phyloP scores from a whole-genome alignment of 2,888 invertebrate genomes.

The Horisme vitalbata region DNA sequence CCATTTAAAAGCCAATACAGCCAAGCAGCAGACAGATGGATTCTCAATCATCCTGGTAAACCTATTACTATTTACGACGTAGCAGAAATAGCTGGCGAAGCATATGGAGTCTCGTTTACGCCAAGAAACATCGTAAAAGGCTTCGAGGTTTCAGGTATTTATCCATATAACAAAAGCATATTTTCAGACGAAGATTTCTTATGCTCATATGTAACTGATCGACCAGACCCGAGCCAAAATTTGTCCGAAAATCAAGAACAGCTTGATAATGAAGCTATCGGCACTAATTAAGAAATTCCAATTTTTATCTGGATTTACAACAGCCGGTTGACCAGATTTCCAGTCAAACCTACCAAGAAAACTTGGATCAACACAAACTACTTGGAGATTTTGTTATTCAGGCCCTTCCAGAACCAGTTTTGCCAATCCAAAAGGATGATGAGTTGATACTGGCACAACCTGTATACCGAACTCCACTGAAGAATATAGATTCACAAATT shows the following conservation, averaged over 20 bases:
- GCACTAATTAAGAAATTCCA: too few species aligned
- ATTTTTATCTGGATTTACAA: too few species aligned
- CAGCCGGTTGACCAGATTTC: too few species aligned
- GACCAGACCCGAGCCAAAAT: conserved; percentile 17
- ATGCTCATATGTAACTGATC: conserved; percentile 28
- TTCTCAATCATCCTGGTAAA: conserved; percentile 33
- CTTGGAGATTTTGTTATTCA: background rate
- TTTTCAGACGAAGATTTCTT: conserved; percentile 28
- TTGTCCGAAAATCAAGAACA: conserved; percentile 1
- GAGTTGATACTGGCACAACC: too few species aligned
- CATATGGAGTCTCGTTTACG: conserved; percentile 28
- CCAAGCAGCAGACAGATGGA: conserved; percentile 20
- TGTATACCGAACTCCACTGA: too few species aligned
- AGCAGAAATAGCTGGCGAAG: conserved; percentile 28
- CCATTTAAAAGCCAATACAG: conserved; percentile 32
- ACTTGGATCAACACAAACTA: too few species aligned
- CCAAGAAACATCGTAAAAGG: conserved; percentile 29
- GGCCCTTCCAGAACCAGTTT: conserved; percentile 5
- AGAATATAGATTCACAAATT: conserved; percentile 1
- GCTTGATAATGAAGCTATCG: too few species aligned
- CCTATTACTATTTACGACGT: conserved; percentile 30
- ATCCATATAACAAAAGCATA: conserved; percentile 24
- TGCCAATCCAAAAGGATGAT: conserved; percentile 7
- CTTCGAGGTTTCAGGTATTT: conserved; percentile 26
- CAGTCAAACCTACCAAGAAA: too few species aligned